A percentile compares a stretch with the other conserved stretches of the same genome.
Evolutionary conservation across 2,888 invertebrate genomes (phyloP).

Genomic region (Chymomyza procnemis): DNA sequence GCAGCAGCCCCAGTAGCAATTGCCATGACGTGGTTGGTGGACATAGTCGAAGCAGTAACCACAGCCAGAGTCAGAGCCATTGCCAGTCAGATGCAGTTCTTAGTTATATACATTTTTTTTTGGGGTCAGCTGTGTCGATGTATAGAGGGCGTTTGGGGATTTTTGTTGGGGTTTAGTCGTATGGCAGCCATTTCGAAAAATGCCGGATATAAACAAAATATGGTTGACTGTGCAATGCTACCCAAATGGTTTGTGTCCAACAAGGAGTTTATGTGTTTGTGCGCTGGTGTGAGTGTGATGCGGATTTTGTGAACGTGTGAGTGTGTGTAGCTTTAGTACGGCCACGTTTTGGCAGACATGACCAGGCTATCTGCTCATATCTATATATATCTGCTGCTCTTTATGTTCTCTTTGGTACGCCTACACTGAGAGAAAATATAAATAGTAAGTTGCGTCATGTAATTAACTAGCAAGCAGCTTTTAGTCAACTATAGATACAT

Average conservation of each 20-base stretch:
- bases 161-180: neutral
- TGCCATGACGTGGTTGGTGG: neutral
- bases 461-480: neutral
- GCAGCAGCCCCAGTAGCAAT: constrained; percentile 9
- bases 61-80: neutral
- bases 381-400: constrained; percentile 42
- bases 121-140: neutral
- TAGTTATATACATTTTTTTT: too few species aligned
- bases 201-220: constrained; percentile 57
- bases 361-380: constrained; percentile 45
- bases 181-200: constrained; percentile 28
- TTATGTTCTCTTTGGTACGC: neutral
- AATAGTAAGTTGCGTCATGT: neutral
- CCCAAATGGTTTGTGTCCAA: neutral
- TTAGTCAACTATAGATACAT: neutral
- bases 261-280: neutral
- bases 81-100: neutral
- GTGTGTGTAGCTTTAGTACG: constrained; percentile 34
- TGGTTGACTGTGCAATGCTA: constrained; percentile 24
- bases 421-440: neutral
- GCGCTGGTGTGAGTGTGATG: neutral
- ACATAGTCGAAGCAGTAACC: neutral
- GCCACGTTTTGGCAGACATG: constrained; percentile 37
- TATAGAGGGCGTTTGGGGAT: too few species aligned
- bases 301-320: neutral